Base-by-base conservation (phyloP, 2,888 invertebrate species). In the Caenorhabditis macrosperma region DNA sequence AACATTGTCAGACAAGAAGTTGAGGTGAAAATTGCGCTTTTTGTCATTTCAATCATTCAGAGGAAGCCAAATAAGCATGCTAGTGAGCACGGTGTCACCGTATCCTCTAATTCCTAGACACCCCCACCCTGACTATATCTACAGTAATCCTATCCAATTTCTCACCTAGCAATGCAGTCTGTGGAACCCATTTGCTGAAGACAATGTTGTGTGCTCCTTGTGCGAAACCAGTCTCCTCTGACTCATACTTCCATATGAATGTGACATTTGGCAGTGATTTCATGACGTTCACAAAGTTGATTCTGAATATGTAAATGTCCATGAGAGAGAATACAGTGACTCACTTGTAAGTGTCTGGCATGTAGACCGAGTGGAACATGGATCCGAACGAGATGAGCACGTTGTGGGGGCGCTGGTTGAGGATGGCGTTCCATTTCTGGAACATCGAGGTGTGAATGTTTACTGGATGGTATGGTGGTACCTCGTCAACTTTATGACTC, bases 111-210 rank as follows among this genome's bases (percentile, higher is more conserved):
- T 48, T 38, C 1, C 33, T n/a, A n/a, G n/a, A n/a, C n/a, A n/a
- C n/a, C n/a, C n/a, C n/a, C n/a, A n/a, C n/a, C n/a, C n/a, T n/a
- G n/a, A n/a, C n/a, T n/a, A n/a, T n/a, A n/a, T n/a, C n/a, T n/a
- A n/a, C n/a, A n/a, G n/a, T n/a, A n/a, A n/a, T n/a, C n/a, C n/a
- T n/a, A n/a, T n/a, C n/a, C n/a, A n/a, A n/a, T n/a, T n/a, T n/a
- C n/a, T n/a, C n/a, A 81, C 83, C 82, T 2, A 86, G 60, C n/a
- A 86, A 44, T n/a, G 82, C 78, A 15, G 71, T 80, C 52, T 86
- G 86, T 2, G 86, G 85, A n/a, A 83, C 60, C 86, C 86, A 86
- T 46, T 80, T 84, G n/a, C 63, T 71, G 52, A 85, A 71, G n/a
- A 76, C 52, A 38, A 86, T 79, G 55, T 86, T 86, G 1, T 55